Evolutionary conservation across 2,113 vertebrate species (phyloP).

Genomic region (Lophura nycthemera): DNA sequence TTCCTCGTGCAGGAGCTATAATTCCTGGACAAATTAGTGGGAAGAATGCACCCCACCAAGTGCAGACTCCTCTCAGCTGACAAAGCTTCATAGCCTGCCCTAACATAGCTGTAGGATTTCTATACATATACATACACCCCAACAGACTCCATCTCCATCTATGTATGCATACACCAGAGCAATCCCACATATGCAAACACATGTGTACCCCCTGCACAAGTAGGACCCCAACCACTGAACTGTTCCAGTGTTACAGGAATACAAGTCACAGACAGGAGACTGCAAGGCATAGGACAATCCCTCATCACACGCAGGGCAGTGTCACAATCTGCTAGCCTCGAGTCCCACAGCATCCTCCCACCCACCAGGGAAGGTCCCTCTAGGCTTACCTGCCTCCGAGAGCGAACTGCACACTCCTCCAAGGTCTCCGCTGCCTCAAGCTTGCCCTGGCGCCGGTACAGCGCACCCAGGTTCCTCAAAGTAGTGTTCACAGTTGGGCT

Average conservation of each 20-base stretch:
- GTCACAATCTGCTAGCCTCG: neutral
- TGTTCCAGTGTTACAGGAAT: accelerated
- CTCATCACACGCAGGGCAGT: neutral
- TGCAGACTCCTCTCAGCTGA: neutral
- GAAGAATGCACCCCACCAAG: neutral
- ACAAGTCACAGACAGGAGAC: neutral
- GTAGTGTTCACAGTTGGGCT: constrained; percentile 87
- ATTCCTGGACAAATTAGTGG: neutral
- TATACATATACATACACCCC: accelerated
- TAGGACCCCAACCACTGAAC: neutral
- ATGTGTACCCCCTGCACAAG: neutral
- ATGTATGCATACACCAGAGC: accelerated
- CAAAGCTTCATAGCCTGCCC: neutral
- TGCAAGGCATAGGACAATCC: neutral
- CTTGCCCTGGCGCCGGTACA: constrained; percentile 93
- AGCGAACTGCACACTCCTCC: constrained; percentile 90
- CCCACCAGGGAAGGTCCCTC: neutral
- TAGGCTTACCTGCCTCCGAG: constrained; percentile 87
- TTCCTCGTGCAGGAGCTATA: neutral
- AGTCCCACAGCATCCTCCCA: neutral
- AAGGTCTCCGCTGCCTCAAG: constrained; percentile 92
- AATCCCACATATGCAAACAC: accelerated
- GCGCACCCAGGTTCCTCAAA: constrained; percentile 89
- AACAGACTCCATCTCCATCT: neutral
- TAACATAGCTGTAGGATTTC: neutral